Conservation (phyloP, 2,888 invertebrate genomes). For the Poecilobothrus nobilitatus region DNA sequence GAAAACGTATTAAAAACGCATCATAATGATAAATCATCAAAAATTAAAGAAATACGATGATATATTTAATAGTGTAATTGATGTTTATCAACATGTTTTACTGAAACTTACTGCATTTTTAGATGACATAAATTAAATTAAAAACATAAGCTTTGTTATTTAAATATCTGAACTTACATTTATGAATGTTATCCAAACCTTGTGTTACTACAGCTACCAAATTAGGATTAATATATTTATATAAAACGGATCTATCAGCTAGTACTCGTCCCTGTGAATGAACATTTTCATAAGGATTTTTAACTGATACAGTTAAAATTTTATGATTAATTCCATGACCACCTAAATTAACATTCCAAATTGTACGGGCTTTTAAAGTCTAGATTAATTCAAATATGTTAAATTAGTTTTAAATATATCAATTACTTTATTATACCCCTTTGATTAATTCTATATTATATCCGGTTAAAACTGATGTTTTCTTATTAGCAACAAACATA, state of each 20-base stretch:
- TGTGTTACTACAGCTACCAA: conserved; percentile 78
- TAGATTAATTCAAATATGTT: conserved; percentile 32
- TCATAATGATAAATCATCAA: conserved; percentile 30
- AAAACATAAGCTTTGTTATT: background rate
- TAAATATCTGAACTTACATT: conserved; percentile 48
- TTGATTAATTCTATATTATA: conserved; percentile 44
- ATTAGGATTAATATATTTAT: conserved; percentile 98
- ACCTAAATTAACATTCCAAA: conserved; percentile 67
- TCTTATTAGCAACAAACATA: conserved; percentile 55
- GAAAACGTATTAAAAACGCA: conserved; percentile 29
- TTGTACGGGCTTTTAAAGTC: conserved; percentile 52
- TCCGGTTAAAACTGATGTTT: conserved; percentile 53
- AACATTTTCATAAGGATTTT: conserved; percentile 63
- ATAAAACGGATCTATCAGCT: conserved; percentile 91
- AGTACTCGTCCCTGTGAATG: conserved; percentile 94
- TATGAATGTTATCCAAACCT: conserved; percentile 63
- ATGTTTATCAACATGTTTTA: too few species aligned
- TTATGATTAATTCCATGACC: conserved; percentile 51
- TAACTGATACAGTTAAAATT: conserved; percentile 55
- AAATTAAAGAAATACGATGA: too few species aligned
- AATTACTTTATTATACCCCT: conserved; percentile 28
- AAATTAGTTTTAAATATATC: background rate
- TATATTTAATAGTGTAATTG: too few species aligned
- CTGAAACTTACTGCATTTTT: too few species aligned
- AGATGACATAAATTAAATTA: background rate